Percentiles rank a stretch among this genome's conserved stretches.
phyloP scores from a whole-genome alignment of 2,797 vertebrate genomes.

The Tadarida brasiliensis region DNA sequence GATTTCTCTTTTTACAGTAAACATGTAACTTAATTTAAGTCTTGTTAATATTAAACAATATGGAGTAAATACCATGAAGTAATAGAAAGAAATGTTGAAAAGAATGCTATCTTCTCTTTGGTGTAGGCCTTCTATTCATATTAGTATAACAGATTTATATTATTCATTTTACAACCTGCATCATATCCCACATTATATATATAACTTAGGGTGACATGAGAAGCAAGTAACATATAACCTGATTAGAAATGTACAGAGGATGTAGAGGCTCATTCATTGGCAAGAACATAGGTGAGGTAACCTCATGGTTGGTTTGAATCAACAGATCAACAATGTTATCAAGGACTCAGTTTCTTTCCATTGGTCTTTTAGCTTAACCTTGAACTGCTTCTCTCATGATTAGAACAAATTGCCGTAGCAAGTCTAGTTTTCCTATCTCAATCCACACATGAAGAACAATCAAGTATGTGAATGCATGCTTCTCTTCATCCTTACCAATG shows the following conservation, averaged over 20 bases:
- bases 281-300: background rate
- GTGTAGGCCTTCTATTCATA: background rate
- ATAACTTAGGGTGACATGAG: background rate
- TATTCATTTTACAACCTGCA: slow-evolving; percentile 13
- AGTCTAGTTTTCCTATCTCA: slow-evolving; percentile 13
- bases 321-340: background rate
- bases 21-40: slow-evolving; percentile 15
- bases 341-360: background rate
- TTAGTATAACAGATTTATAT: background rate
- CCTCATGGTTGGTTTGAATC: background rate
- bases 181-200: background rate
- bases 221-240: background rate
- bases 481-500: background rate
- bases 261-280: background rate
- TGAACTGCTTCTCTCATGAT: background rate
- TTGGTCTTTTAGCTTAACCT: background rate
- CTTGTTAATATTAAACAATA: slow-evolving; percentile 22
- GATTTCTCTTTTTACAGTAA: slow-evolving; percentile 35
- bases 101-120: background rate
- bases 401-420: background rate
- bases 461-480: background rate
- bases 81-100: background rate
- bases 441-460: background rate
- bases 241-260: background rate
- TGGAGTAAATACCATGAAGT: background rate